These are phyloP conservation scores for Xanthorhoe designata DNA, from an alignment of 2,888 invertebrate species.

Conservation along the genomic window DNA sequence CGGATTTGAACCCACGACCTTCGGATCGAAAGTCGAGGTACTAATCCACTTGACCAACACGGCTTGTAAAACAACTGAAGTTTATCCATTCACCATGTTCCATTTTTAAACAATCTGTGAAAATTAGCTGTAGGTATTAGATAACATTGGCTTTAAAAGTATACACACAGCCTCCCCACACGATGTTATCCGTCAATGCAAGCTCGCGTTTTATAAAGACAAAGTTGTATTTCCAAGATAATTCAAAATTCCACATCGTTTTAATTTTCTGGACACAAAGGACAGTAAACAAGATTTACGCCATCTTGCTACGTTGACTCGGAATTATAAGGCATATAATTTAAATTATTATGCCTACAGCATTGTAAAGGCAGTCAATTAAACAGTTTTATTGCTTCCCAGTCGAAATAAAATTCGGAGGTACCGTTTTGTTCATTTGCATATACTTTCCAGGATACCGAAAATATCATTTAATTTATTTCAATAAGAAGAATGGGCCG, in stretches of 20 bases:
- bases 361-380: conserved; percentile 35
- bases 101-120: too few species aligned
- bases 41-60: too few species aligned
- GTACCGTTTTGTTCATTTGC: conserved; percentile 11
- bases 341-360: conserved; percentile 36
- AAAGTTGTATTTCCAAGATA: neutral
- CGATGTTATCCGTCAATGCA: neutral
- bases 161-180: neutral
- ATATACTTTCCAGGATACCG: conserved; percentile 2
- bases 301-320: conserved; percentile 27
- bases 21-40: too few species aligned
- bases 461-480: neutral
- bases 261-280: conserved; percentile 2
- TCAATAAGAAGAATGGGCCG: too few species aligned
- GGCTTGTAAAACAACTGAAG: too few species aligned
- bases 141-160: too few species aligned
- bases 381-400: conserved; percentile 30
- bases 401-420: conserved; percentile 30
- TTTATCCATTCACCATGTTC: too few species aligned
- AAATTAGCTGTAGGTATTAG: too few species aligned
- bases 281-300: conserved; percentile 26
- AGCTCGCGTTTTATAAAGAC: neutral
- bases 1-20: too few species aligned
- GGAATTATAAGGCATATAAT: conserved; percentile 26
- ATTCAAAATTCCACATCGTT: neutral